These are phyloP conservation scores for Irena cyanogastra DNA, from an alignment of 2,113 vertebrate genomes.

Conservation along the genomic window DNA sequence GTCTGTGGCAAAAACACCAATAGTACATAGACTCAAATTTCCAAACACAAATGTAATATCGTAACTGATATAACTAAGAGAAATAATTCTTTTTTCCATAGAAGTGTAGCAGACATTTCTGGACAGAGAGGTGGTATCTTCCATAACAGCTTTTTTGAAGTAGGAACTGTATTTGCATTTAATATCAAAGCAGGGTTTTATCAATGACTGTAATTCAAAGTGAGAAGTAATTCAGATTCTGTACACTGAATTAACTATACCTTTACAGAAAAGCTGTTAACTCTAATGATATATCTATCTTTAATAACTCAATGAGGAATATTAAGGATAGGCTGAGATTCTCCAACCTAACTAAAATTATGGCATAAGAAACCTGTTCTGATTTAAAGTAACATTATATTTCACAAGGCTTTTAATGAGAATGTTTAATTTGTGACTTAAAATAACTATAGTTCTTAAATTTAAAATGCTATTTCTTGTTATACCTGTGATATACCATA, in stretches of 20 bases:
- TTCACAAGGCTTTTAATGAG: neutral
- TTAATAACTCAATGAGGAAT: neutral
- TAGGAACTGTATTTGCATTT: neutral
- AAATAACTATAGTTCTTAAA: neutral
- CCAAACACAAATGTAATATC: neutral
- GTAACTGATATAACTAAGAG: neutral
- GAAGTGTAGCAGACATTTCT: neutral
- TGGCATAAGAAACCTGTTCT: neutral
- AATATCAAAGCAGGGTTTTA: neutral
- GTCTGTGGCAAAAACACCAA: neutral
- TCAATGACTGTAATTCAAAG: neutral
- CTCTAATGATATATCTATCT: neutral
- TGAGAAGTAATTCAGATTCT: neutral
- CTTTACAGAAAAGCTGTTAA: conserved; percentile 14
- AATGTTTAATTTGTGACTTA: neutral
- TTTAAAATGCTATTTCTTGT: neutral
- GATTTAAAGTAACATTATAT: neutral
- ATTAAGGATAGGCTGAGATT: neutral
- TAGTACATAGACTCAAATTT: neutral
- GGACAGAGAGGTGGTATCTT: neutral
- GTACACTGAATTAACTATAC: neutral
- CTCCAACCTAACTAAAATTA: neutral
- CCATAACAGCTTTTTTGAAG: neutral
- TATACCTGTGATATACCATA: neutral
- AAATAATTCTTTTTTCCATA: neutral